phyloP scores from a whole-genome alignment of 2,797 vertebrate genomes.

The Setipinna tenuifilis region DNA sequence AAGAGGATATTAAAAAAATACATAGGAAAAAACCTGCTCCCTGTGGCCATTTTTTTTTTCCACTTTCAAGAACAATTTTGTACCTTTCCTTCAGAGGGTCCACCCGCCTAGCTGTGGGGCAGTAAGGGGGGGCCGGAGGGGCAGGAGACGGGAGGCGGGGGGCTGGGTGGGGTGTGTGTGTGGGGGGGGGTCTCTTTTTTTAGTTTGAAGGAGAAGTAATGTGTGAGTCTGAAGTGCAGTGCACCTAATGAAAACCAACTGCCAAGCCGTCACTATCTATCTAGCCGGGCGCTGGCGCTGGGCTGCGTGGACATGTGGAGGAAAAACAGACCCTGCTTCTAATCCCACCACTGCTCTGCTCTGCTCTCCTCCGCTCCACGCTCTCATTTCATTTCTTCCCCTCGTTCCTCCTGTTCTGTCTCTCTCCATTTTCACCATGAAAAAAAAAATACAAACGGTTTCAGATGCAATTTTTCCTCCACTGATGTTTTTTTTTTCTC shows the following conservation, averaged over 20 bases:
- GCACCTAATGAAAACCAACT: slow-evolving; percentile 81
- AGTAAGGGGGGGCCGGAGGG: neutral
- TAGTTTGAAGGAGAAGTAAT: slow-evolving; percentile 47
- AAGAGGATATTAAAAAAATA: slow-evolving; percentile 85
- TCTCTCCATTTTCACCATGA: slow-evolving; percentile 57
- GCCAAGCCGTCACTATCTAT: slow-evolving; percentile 78
- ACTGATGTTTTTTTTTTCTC: neutral
- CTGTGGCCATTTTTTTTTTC: slow-evolving; percentile 66
- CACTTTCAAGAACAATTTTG: slow-evolving; percentile 71
- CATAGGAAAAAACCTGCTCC: slow-evolving; percentile 61
- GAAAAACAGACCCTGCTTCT: slow-evolving; percentile 68
- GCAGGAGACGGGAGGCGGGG: slow-evolving; percentile 32
- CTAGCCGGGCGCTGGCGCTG: slow-evolving; percentile 62
- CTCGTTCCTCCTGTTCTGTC: slow-evolving; percentile 29
- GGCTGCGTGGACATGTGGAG: slow-evolving; percentile 63
- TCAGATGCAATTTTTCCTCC: slow-evolving; percentile 2
- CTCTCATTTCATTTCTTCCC: slow-evolving; percentile 34
- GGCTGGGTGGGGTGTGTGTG: slow-evolving; percentile 44
- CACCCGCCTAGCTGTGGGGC: slow-evolving; percentile 49
- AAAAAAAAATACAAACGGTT: slow-evolving; percentile 46
- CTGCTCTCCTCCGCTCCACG: slow-evolving; percentile 51
- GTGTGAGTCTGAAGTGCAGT: slow-evolving; percentile 63
- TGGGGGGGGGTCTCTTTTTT: slow-evolving; percentile 49
- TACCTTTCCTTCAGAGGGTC: slow-evolving; percentile 70
- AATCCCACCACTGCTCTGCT: slow-evolving; percentile 63